phyloP scores from a whole-genome alignment of 2,888 invertebrate genomes.

The Blastobasis lacticolella region DNA sequence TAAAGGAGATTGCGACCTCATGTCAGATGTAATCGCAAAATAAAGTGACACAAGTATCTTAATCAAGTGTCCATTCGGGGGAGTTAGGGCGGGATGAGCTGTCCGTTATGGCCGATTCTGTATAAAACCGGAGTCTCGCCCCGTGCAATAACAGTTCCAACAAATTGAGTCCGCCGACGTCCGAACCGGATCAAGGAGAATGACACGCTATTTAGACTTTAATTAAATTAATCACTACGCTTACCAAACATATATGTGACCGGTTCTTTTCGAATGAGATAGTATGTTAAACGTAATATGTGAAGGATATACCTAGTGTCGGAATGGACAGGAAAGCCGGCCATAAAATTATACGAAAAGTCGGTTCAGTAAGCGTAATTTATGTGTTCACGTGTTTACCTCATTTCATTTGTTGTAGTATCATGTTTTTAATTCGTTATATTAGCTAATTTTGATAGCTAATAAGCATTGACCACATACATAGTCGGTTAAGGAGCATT shows the following conservation, averaged over 20 bases:
- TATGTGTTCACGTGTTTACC: too few species aligned
- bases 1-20: conserved; percentile 55
- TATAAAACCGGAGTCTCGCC: conserved; percentile 48
- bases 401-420: too few species aligned
- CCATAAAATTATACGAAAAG: too few species aligned
- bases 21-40: conserved; percentile 63
- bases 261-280: too few species aligned
- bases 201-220: conserved; percentile 25
- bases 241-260: too few species aligned
- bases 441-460: too few species aligned
- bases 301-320: too few species aligned
- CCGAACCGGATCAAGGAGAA: conserved; percentile 42
- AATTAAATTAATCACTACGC: conserved; percentile 11
- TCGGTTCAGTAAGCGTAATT: too few species aligned
- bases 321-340: too few species aligned
- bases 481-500: conserved; percentile 31
- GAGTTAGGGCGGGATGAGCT: conserved; percentile 52
- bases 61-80: conserved; percentile 66
- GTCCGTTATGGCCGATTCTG: conserved; percentile 59
- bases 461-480: not conserved
- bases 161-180: conserved; percentile 65
- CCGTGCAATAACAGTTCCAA: conserved; percentile 63
- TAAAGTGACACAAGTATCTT: conserved; percentile 69
- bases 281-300: too few species aligned
- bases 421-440: too few species aligned